Percentiles rank a stretch among this genome's conserved stretches.
Conservation (phyloP, 2,113 vertebrate species). For the Mormyrus lacerda region DNA sequence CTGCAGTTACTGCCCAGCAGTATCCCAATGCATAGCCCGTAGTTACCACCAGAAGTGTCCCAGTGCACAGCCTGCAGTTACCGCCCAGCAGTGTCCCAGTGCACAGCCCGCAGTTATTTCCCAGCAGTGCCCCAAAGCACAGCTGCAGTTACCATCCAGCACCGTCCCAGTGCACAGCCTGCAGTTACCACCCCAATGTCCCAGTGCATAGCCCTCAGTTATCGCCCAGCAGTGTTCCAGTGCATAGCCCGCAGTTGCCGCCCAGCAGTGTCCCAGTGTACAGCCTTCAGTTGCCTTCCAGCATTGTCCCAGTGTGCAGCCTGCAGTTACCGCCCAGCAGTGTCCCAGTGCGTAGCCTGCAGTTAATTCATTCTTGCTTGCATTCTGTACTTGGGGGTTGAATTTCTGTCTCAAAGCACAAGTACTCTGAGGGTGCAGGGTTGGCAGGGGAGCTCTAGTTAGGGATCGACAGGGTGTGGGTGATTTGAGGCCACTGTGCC, state of each 20-base stretch:
- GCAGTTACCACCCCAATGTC: background rate
- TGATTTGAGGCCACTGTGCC: background rate
- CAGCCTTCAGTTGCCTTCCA: background rate
- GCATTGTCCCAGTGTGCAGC: background rate
- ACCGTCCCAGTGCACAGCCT: background rate
- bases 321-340: background rate
- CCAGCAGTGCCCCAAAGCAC: background rate
- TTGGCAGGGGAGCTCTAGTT: background rate
- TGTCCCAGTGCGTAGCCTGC: background rate
- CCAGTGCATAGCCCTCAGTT: background rate
- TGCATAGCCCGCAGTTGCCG: background rate
- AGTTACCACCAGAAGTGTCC: no score
- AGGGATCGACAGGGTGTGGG: background rate
- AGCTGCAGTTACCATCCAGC: accelerated
- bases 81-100: no score
- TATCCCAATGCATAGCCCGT: no score
- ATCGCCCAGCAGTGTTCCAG: background rate
- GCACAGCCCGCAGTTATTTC: no score
- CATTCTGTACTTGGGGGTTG: background rate
- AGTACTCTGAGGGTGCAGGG: background rate
- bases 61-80: no score
- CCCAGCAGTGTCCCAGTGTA: background rate
- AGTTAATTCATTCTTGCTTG: background rate
- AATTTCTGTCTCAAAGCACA: background rate
- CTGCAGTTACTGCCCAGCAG: background rate